phyloP scores from a whole-genome alignment of 2,113 vertebrate genomes.

The Varanus salvator region DNA sequence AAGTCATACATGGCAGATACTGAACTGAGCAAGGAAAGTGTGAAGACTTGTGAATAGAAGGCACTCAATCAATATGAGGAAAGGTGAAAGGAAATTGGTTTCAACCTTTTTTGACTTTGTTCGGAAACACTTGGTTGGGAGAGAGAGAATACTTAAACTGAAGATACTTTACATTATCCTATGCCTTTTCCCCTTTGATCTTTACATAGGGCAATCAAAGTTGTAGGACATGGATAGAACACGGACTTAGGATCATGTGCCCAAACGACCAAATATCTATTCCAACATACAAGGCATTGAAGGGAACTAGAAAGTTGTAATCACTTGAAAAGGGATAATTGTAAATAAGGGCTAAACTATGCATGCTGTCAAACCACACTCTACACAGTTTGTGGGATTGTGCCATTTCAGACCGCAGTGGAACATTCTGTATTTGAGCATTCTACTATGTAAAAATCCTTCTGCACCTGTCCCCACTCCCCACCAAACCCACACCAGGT shows the following conservation, averaged over 20 bases:
- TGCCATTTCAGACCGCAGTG: neutral
- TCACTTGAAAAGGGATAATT: neutral
- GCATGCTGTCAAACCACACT: neutral
- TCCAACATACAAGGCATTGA: neutral
- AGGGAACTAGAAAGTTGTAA: neutral
- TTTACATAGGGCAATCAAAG: neutral
- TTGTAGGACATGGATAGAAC: neutral
- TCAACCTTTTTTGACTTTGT: neutral
- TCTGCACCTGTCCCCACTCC: neutral
- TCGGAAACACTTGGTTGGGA: neutral
- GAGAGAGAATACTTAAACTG: neutral
- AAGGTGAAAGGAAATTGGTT: slow-evolving; percentile 41
- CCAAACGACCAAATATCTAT: neutral
- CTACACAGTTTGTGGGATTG: neutral
- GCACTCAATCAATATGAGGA: slow-evolving; percentile 27
- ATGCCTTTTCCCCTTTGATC: neutral
- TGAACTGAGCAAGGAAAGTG: neutral
- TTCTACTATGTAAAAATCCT: neutral
- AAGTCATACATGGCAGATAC: slow-evolving; percentile 21
- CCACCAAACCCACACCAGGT: neutral
- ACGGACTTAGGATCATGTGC: neutral
- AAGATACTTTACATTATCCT: neutral
- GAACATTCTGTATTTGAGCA: neutral
- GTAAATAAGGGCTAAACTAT: neutral
- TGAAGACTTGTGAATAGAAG: neutral